Evolutionary conservation across 2,888 invertebrate species (phyloP).

Genomic region (Meandrusa payeni): DNA sequence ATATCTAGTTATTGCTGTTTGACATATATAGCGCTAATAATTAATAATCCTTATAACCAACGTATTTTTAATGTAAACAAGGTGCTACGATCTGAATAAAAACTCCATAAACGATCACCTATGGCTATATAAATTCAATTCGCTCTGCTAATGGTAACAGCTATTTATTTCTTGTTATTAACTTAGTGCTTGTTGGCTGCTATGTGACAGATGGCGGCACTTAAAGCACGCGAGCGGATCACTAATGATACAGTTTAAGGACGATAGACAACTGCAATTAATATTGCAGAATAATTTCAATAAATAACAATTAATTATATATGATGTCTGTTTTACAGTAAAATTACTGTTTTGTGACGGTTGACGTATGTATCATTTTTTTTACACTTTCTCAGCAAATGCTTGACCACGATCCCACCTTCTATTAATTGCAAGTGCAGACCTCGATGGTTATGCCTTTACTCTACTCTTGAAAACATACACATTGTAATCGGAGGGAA

Average conservation of each 20-base stretch:
- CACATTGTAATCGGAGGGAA: too few relatives aligned
- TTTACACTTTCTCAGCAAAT: too few relatives aligned
- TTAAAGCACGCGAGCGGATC: background rate
- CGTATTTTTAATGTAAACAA: slow-evolving; percentile 16
- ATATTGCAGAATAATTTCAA: background rate
- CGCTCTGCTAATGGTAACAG: slow-evolving; percentile 5
- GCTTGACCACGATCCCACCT: too few relatives aligned
- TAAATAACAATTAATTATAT: slow-evolving; percentile 1
- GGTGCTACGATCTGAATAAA: slow-evolving; percentile 5
- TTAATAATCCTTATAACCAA: slow-evolving; percentile 1
- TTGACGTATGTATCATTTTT: too few relatives aligned
- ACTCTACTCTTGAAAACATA: too few relatives aligned
- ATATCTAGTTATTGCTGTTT: too few relatives aligned
- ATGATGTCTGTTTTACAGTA: too few relatives aligned
- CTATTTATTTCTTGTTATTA: slow-evolving; percentile 17
- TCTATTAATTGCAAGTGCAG: too few relatives aligned
- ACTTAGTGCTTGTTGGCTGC: background rate
- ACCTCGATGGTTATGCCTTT: too few relatives aligned
- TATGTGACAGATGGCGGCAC: slow-evolving; percentile 9
- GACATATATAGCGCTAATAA: slow-evolving; percentile 1
- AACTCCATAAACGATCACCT: slow-evolving; percentile 8
- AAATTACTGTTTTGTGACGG: too few relatives aligned
- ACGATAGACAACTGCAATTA: slow-evolving; percentile 7
- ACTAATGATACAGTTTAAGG: slow-evolving; percentile 16
- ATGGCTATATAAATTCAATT: slow-evolving; percentile 12